Base-by-base conservation (phyloP, 2,888 invertebrate genomes). In the Pollenia labialis region DNA sequence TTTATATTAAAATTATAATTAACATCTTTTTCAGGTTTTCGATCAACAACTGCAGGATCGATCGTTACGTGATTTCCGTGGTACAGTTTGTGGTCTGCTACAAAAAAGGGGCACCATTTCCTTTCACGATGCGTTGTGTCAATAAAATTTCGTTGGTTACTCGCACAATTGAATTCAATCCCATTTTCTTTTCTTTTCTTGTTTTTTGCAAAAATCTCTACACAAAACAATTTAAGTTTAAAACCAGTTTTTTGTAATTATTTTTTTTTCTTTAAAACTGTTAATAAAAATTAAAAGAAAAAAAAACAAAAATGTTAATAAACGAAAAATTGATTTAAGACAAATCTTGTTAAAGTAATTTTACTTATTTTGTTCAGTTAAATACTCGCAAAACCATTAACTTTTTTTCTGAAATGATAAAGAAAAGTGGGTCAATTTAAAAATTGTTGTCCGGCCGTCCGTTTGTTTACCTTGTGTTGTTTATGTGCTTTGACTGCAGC, bases 21-120 rank as follows among this genome's bases (percentile, higher is more conserved):
- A 44, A 23, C 16, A 48, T n/a, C 14, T 58, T 1, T 90, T 90
- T 60, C 89, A 94, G 94, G 90, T 90, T 89, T 94, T 93, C 88
- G 88, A 93, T 90, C 92, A 93, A 88, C 87, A 91, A 80, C 90
- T 94, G 58, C 94, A 94, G 91, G 93, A 94, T 87, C 90, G 90
- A 58, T 94, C 94, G 52, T 88, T 94, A 66, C 87, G 80, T 44
- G 90, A 94, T 86, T 94, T 94, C 88, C 92, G 91, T 71, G 91
- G 90, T 58, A 93, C 94, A 14, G 92, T 94, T 62, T 94, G 94
- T 89, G 87, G 89, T 83, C 69, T 92, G 87, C 87, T 92, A 75
- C 91, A 89, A 74, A 86, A 88, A 74, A 88, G 89, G 64, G 89
- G 88, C 60, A 84, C 50, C 16, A 69, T 81, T 85, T 88, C 88